Base-by-base conservation (phyloP, 2,888 invertebrate genomes). In the Caenorhabditis sulstoni region DNA sequence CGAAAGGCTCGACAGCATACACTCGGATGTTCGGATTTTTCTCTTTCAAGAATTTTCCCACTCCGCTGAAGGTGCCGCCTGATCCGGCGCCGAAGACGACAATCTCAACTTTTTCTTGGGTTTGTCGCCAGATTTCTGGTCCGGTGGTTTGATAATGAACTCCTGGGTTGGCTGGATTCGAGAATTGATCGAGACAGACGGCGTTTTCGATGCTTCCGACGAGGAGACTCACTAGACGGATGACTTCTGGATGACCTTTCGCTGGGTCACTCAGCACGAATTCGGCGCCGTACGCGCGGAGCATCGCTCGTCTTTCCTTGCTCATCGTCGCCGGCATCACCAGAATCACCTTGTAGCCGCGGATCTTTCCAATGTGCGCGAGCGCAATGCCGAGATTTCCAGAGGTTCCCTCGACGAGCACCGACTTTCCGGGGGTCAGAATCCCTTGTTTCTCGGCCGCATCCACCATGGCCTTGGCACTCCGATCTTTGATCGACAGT, bases 371-470 rank as follows among this genome's bases (percentile, higher is more conserved):
- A 39, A 81, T 74, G 50, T 81, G 80, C 2, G 90, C 90, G 45
- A 90, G 68, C 0, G 86, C 89, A 61, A 89, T 88, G 50, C 90
- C 90, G 68, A 86, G 85, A 79, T 90, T 90, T 53, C 88, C 88
- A 23, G 85, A 85, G 9, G 88, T 88, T 52, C 87, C 84, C 62
- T 87, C 87, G 47, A 87, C 79, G 1, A 87, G 75, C 14, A 86
- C 84, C 11, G 79, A 77, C 57, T 83, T 82, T 52, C 86, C 87
- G 9, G 79, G 75, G 1, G 29, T 49, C 16, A 80, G 70, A 55
- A 47, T 57, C 49, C 80, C 82, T 39, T 41, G 59, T 20, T 76
- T 71, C 57, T 85, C 85, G 3, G 85, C 84, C 11, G 70, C 83
- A 4, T 83, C 84, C 23, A 90, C 84, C 88, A 90, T 90, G 12